These are phyloP conservation scores for Plodia interpunctella DNA, from an alignment of 1,140 invertebrate genomes.

Conservation along the genomic window DNA sequence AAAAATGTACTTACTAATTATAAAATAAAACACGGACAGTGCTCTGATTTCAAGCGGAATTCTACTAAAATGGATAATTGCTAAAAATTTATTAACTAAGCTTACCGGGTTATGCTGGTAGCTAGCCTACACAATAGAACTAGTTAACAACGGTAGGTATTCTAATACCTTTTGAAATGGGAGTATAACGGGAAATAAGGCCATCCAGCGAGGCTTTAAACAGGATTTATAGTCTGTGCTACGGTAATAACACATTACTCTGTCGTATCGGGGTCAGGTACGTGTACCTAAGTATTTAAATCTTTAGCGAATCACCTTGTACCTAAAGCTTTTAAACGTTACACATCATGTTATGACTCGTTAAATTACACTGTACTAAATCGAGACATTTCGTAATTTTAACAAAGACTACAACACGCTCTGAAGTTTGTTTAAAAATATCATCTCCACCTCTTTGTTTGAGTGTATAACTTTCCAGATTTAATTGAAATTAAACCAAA, in stretches of 20 bases:
- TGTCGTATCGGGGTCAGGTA: not conserved
- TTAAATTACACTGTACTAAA: conserved; percentile 1
- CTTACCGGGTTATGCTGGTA: no score
- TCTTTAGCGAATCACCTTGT: not conserved
- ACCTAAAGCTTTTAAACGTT: not conserved
- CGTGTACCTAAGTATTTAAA: not conserved
- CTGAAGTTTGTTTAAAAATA: no score
- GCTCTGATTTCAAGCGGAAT: no score
- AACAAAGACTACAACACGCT: no score
- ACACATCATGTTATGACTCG: not conserved
- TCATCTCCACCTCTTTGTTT: no score
- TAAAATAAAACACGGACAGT: no score
- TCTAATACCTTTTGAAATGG: not conserved
- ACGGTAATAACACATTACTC: not conserved
- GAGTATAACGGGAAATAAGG: not conserved
- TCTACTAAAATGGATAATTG: no score
- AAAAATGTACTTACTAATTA: no score
- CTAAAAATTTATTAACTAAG: no score
- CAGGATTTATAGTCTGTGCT: not conserved
- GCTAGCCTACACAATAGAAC: no score
- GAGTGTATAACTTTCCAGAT: no score
- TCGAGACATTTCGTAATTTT: not conserved
- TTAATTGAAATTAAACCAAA: no score
- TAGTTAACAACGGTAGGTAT: not conserved
- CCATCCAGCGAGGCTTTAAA: not conserved